Conservation (phyloP, 2,888 invertebrate species). For the Protonemura montana region DNA sequence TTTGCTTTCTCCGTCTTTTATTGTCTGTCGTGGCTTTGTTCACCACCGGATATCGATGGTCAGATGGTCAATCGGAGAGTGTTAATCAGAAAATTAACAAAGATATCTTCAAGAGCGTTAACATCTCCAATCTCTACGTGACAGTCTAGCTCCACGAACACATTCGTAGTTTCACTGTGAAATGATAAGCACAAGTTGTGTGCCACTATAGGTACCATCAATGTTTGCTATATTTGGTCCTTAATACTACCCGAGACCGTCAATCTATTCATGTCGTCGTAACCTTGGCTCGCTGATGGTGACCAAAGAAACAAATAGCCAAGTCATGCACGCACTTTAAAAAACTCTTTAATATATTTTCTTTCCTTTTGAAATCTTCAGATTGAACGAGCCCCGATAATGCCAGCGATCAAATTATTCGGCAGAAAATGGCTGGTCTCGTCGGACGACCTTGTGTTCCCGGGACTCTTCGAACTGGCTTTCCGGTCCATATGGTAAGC, state of each 20-base stretch:
- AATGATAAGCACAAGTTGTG: not conserved
- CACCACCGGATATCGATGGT: not conserved
- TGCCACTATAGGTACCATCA: no score
- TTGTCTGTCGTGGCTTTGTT: not conserved
- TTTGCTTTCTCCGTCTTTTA: not conserved
- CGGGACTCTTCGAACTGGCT: conserved; percentile 79
- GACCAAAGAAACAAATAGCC: no score
- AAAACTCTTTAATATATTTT: no score
- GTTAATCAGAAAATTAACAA: not conserved
- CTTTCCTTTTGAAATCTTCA: not conserved
- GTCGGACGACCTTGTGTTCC: conserved; percentile 91
- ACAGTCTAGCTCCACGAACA: no score
- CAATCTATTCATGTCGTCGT: no score
- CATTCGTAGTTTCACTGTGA: no score
- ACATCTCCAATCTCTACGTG: no score
- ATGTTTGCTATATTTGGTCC: no score
- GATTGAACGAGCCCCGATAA: conserved; percentile 55
- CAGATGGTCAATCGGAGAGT: not conserved
- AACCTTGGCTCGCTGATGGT: no score
- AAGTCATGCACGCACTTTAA: no score
- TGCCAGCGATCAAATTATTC: conserved; percentile 89
- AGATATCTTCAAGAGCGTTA: no score
- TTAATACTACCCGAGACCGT: no score
- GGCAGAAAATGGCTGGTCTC: conserved; percentile 90
- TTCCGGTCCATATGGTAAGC: conserved; percentile 75